Evolutionary conservation across 2,113 vertebrate species (phyloP), one percentile per base, ranked within the genome.

Genomic region (Regulus satrapa): DNA sequence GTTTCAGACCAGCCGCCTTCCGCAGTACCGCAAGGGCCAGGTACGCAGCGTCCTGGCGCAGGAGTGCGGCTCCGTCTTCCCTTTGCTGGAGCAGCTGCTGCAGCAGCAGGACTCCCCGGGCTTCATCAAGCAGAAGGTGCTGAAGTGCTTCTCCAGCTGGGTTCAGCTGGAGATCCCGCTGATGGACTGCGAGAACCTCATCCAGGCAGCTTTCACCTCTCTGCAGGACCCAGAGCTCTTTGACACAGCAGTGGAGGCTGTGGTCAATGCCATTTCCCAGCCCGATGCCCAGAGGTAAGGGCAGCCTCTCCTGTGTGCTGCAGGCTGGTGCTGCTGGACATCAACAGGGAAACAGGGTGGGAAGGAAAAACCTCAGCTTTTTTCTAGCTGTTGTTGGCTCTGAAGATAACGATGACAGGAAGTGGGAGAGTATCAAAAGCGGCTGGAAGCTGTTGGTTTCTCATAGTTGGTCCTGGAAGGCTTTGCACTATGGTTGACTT

Each of bases 141-240:
- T 99, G 94, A 99, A 99, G 97, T 99, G 99, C 97, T 99, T 99
- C 97, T 99, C 99, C 92, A 99, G 99, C 92, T 99, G 99, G 99
- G 99, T 99, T 63, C 98, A 99, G 97, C 98, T 99, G 97, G 99
- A 99, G 84, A 99, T 99, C 80, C 99, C 99, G 0, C 98, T 99
- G 92, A 98, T 97, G 91, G 99, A 99, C 97, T 99, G 99, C 2
- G 99, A 99, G 96, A 98, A 98, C 34, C 98, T 99, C 97, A 98
- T 99, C 92, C 98, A 99, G 83, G 99, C 99, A 92, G 98, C 99
- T 94, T 99, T 99, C 93, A 96, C 98, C 15, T 98, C 99, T 16
- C 98, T 99, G 85, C 98, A 98, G 46, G 99, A 99, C 98, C 99
- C 99, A 0, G 99, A 99, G 98, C 99, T 99, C 92, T 99, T 99